Conservation (phyloP, 2,888 invertebrate species). For the Drosophila conformis region DNA sequence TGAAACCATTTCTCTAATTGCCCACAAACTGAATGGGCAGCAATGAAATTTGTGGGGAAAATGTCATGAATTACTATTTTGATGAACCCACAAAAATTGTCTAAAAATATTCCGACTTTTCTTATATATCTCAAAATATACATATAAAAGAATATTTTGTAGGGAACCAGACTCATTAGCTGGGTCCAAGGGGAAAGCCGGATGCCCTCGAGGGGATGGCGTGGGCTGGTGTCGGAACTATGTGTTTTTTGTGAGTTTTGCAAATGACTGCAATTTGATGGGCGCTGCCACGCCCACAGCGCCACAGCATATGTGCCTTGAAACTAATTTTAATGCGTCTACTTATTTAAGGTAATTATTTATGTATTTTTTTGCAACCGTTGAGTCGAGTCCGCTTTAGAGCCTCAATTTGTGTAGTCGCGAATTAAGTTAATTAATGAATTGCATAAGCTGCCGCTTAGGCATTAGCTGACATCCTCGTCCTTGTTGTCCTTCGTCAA, state of each 20-base stretch:
- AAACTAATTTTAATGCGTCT: conserved; percentile 54
- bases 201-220: not conserved
- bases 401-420: conserved; percentile 42
- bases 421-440: conserved; percentile 73
- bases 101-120: not conserved
- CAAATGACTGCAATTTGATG: not conserved
- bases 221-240: not conserved
- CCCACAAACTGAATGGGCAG: conserved; percentile 11
- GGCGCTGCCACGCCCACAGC: not conserved
- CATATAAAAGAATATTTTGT: conserved; percentile 3
- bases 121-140: not conserved
- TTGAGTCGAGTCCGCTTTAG: conserved; percentile 17
- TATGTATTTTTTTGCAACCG: conserved; percentile 26
- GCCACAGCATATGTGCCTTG: not conserved
- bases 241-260: conserved; percentile 8
- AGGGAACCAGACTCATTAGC: conserved; percentile 40
- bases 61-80: conserved; percentile 22
- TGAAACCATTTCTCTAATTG: conserved; percentile 9
- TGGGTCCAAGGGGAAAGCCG: conserved; percentile 24
- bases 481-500: conserved; percentile 69
- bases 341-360: conserved; percentile 59
- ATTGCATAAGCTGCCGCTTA: conserved; percentile 62
- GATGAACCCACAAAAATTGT: conserved; percentile 27
- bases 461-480: conserved; percentile 48
- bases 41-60: conserved; percentile 9